A percentile compares a stretch with the other conserved stretches of the same genome.
phyloP scores from a whole-genome alignment of 2,113 vertebrate genomes.

The Tyto alba region DNA sequence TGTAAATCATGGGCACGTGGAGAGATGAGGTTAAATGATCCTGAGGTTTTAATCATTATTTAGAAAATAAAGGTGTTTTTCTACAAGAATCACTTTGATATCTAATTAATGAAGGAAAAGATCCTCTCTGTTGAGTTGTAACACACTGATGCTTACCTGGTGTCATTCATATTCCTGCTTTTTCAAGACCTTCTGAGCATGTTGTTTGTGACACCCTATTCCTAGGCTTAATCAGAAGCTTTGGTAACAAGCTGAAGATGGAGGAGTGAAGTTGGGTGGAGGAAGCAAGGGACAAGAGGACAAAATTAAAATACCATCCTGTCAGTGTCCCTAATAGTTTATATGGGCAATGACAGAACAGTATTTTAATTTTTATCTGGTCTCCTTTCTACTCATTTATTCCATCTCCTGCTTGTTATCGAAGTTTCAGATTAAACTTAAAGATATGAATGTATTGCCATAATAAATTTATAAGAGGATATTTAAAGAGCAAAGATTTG shows the following conservation, averaged over 20 bases:
- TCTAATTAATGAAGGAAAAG: slow-evolving; percentile 50
- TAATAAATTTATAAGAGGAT: slow-evolving; percentile 74
- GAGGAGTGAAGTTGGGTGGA: neutral
- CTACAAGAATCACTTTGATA: slow-evolving; percentile 4
- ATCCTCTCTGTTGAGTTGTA: neutral
- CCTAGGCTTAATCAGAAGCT: slow-evolving; percentile 25
- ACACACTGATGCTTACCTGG: neutral
- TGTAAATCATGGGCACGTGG: neutral
- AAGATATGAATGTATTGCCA: slow-evolving; percentile 66
- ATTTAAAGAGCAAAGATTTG: slow-evolving; percentile 74
- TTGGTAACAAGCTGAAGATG: neutral
- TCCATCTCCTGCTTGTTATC: slow-evolving; percentile 69
- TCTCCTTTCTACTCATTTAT: slow-evolving; percentile 62
- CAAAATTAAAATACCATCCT: slow-evolving; percentile 58
- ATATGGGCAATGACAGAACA: slow-evolving; percentile 37
- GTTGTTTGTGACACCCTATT: neutral
- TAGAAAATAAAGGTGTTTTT: slow-evolving; percentile 24
- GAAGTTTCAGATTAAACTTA: slow-evolving; percentile 68
- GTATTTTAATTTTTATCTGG: slow-evolving; percentile 66
- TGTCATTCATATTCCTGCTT: slow-evolving; percentile 23
- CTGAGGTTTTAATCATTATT: neutral
- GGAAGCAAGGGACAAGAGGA: neutral
- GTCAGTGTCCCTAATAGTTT: slow-evolving; percentile 50
- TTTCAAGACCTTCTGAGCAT: neutral
- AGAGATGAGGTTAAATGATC: neutral